Evolutionary conservation across 1,140 invertebrate genomes (phyloP), one percentile per base, ranked within the genome.

Genomic region (Brevipalpus yothersi): DNA sequence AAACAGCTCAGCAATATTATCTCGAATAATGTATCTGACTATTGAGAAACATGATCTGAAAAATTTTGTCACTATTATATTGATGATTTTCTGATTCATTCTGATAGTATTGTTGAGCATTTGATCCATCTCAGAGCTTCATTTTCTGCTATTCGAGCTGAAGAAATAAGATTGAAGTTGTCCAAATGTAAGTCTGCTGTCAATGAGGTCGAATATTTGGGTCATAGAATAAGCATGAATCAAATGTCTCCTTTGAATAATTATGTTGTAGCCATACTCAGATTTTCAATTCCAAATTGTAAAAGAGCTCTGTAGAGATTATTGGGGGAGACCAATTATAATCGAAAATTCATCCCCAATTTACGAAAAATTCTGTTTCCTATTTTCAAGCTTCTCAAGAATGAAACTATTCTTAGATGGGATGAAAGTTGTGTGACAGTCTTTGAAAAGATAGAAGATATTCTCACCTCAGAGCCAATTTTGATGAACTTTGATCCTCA

Each of bases 381-480:
- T 15, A 53, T 67, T 12, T 63, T 60, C 21, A 23, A 54, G 1
- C 57, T 68, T 8, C 11, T 15, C 58, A 12, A 62, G 58, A 61
- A 68, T 63, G 61, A 62, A 66, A 49, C n/a, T 21, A 21, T 39
- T 19, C 60, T 56, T 12, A 31, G 23, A 4, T 64, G 62, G 62
- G 59, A 41, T 1, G 39, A 58, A 0, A 63, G 62, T 12, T 45
- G 68, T 1, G 49, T 65, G 13, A 1, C 58, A 59, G 68, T 71
- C 0, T 74, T 75, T 61, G 59, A 66, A 12, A 47, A 65, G 15
- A 71, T 67, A 60, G 75, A 75, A 63, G 17, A 63, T 17, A 64
- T 47, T n/a, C 56, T 75, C 11, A 65, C 63, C 12, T 49, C 58
- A 39, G 41, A n/a, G n/a, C 41, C 63, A 13, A 15, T 58, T 12